phyloP scores from a whole-genome alignment of 1,140 invertebrate genomes.

The Trissolcus basalis region DNA sequence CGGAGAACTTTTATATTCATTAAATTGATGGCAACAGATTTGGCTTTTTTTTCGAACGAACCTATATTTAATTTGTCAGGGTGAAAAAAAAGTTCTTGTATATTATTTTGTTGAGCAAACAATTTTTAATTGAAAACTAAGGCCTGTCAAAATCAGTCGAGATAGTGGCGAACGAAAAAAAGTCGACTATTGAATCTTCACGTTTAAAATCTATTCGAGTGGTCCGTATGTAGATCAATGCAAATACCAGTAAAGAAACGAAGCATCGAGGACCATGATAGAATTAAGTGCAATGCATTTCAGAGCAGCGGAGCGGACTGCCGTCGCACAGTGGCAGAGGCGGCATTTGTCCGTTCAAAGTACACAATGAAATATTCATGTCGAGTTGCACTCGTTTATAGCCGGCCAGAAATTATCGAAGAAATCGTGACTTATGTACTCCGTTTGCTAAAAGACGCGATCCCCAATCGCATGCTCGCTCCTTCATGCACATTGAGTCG shows the following conservation, averaged over 20 bases:
- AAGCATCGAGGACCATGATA: slow-evolving; percentile 53
- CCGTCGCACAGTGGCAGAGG: slow-evolving; percentile 38
- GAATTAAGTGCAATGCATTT: slow-evolving; percentile 66
- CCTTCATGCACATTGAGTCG: slow-evolving; percentile 44
- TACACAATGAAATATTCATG: slow-evolving; percentile 70
- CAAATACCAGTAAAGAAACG: slow-evolving; percentile 60
- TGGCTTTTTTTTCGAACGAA: too few species aligned
- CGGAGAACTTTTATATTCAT: too few species aligned
- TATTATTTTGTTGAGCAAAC: too few species aligned
- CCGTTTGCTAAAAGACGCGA: slow-evolving; percentile 43
- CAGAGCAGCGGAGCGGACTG: slow-evolving; percentile 52
- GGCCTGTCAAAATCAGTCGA: slow-evolving; percentile 12
- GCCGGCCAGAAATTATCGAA: slow-evolving; percentile 60
- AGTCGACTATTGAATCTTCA: slow-evolving; percentile 1
- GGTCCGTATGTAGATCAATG: slow-evolving; percentile 64
- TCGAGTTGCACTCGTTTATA: slow-evolving; percentile 57
- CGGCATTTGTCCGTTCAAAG: slow-evolving; percentile 52
- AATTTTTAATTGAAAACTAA: neutral
- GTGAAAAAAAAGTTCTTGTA: too few species aligned
- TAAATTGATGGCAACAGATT: too few species aligned
- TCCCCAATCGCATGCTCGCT: slow-evolving; percentile 32
- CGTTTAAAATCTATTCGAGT: slow-evolving; percentile 39
- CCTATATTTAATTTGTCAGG: too few species aligned
- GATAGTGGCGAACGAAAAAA: slow-evolving; percentile 22
- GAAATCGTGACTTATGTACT: slow-evolving; percentile 65